A percentile compares a stretch with the other conserved stretches of the same genome.
phyloP scores from a whole-genome alignment of 2,797 vertebrate species.

The Nyctalus aviator region DNA sequence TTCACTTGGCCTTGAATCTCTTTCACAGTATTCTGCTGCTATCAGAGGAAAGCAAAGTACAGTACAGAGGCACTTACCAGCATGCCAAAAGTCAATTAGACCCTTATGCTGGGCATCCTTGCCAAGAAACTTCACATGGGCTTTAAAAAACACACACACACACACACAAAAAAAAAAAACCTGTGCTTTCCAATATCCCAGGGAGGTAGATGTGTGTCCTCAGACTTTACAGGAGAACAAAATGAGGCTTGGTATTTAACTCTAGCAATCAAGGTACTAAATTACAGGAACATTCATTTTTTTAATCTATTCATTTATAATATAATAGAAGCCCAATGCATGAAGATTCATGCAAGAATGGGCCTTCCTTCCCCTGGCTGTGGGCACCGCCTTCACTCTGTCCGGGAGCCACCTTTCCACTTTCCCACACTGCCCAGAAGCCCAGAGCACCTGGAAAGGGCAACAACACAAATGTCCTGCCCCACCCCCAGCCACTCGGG shows the following conservation, averaged over 20 bases:
- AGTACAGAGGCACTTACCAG: neutral
- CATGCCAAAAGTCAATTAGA: slow-evolving; percentile 66
- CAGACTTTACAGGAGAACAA: slow-evolving; percentile 8
- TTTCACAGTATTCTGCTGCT: slow-evolving; percentile 56
- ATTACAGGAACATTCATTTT: neutral
- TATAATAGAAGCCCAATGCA: neutral
- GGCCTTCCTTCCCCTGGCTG: too few relatives aligned
- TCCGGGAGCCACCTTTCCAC: too few relatives aligned
- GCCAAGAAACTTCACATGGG: slow-evolving; percentile 71
- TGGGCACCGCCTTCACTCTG: too few relatives aligned
- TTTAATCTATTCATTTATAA: slow-evolving; percentile 10
- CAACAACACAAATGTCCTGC: too few relatives aligned
- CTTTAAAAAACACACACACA: neutral
- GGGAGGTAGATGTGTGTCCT: slow-evolving; percentile 17
- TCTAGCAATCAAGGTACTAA: neutral
- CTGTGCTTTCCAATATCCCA: slow-evolving; percentile 62
- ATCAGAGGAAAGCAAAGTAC: slow-evolving; percentile 33
- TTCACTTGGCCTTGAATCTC: slow-evolving; percentile 73
- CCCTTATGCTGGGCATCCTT: slow-evolving; percentile 38
- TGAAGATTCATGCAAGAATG: too few relatives aligned
- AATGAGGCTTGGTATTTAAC: slow-evolving; percentile 35
- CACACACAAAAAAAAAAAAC: neutral
- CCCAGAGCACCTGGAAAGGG: too few relatives aligned
- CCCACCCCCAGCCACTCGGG: too few relatives aligned
- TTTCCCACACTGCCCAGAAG: too few relatives aligned